A percentile compares a stretch with the other conserved stretches of the same genome.
Conservation (phyloP, 2,113 vertebrate genomes). For the Shinisaurus crocodilurus region DNA sequence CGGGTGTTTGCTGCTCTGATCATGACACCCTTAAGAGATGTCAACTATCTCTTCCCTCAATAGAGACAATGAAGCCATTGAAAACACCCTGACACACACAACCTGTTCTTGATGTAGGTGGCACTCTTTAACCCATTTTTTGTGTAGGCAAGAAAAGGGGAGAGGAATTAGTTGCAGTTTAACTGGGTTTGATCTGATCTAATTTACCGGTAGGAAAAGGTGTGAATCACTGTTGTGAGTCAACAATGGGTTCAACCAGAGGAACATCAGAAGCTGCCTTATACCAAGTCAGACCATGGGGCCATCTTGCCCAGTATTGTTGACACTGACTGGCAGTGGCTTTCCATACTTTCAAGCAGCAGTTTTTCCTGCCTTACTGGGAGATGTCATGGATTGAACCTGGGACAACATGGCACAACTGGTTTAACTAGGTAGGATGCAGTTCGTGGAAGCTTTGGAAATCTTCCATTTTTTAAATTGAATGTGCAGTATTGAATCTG, state of each 20-base stretch:
- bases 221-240: neutral
- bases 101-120: neutral
- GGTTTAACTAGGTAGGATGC: no score
- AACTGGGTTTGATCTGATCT: neutral
- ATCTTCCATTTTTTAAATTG: no score
- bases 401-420: no score
- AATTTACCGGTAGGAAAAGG: slow-evolving; percentile 4
- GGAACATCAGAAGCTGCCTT: no score
- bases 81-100: neutral
- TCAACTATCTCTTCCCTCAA: neutral
- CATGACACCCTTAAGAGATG: neutral
- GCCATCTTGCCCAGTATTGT: no score
- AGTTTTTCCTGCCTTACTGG: no score
- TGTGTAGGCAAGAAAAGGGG: slow-evolving; percentile 2
- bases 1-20: neutral
- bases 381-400: no score
- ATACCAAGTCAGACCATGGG: no score
- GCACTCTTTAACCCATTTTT: slow-evolving; percentile 2
- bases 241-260: neutral
- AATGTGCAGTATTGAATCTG: no score
- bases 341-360: no score
- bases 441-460: no score
- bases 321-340: no score
- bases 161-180: neutral
- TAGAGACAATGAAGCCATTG: neutral